Percentiles rank a stretch among this genome's conserved stretches.
Evolutionary conservation across 92 coral and sea anemone genomes (phyloP).

Genomic region (Zoanthus gigantus): DNA sequence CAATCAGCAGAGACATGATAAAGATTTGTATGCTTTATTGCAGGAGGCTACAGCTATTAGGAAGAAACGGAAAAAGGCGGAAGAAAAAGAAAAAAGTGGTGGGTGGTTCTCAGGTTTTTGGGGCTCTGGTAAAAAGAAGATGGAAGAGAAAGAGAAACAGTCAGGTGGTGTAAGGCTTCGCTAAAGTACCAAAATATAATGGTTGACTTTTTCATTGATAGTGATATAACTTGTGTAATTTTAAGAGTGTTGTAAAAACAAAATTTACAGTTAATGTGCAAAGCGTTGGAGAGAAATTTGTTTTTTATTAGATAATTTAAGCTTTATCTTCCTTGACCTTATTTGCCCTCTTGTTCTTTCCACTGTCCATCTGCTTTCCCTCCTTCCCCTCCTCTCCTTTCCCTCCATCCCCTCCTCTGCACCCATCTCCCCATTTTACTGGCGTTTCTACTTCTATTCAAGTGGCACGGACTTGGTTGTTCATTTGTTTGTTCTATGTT

Average conservation of each 20-base stretch:
- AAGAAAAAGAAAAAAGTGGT: conserved; percentile 78
- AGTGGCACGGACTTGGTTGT: too few relatives aligned
- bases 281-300: too few relatives aligned
- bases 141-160: conserved; percentile 61
- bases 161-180: conserved; percentile 52
- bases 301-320: too few relatives aligned
- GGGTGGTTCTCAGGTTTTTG: conserved; percentile 86
- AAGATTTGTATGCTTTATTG: not conserved
- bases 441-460: too few relatives aligned
- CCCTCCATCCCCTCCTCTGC: not conserved
- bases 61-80: conserved; percentile 85
- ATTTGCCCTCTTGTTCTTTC: not conserved
- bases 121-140: conserved; percentile 80
- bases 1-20: not conserved
- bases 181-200: too few relatives aligned
- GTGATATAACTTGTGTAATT: not conserved
- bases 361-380: not conserved
- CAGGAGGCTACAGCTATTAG: conserved; percentile 88
- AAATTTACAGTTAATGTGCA: too few relatives aligned
- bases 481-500: too few relatives aligned
- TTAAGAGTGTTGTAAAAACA: too few relatives aligned
- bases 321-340: too few relatives aligned
- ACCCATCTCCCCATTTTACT: not conserved
- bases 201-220: not conserved
- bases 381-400: not conserved